Percentiles rank a stretch among this genome's conserved stretches.
Conservation (phyloP, 2,888 invertebrate genomes). For the Beris morrisii region DNA sequence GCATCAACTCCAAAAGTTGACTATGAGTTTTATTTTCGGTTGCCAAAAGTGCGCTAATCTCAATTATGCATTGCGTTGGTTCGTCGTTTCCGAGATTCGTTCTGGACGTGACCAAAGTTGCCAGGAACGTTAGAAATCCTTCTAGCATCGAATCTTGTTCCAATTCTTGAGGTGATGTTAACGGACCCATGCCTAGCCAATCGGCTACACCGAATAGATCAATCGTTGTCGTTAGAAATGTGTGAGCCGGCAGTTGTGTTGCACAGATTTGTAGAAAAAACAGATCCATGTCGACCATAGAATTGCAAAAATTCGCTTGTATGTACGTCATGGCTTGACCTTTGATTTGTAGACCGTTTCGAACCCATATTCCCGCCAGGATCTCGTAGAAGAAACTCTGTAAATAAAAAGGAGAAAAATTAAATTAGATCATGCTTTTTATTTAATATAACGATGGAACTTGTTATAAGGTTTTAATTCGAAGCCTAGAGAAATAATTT, state of each 20-base stretch:
- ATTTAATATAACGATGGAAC: too few relatives aligned
- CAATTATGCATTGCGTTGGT: constrained; percentile 73
- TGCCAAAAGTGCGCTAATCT: constrained; percentile 90
- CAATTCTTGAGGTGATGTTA: constrained; percentile 69
- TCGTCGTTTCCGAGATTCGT: constrained; percentile 75
- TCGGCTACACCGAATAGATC: constrained; percentile 90
- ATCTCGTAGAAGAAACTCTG: constrained; percentile 96
- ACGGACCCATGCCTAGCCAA: constrained; percentile 78
- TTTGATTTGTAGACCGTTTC: constrained; percentile 95
- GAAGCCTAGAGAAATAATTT: too few relatives aligned
- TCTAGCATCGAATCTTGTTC: constrained; percentile 94
- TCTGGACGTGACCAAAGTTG: constrained; percentile 82
- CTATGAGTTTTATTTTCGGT: constrained; percentile 96
- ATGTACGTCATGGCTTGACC: constrained; percentile 99
- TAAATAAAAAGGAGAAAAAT: constrained; percentile 39
- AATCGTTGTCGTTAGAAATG: constrained; percentile 82
- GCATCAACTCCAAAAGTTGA: constrained; percentile 92
- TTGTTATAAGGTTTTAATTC: background rate
- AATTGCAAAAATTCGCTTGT: constrained; percentile 98
- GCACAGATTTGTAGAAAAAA: constrained; percentile 94
- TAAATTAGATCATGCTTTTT: background rate
- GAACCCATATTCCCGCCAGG: constrained; percentile 90
- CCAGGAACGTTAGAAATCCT: constrained; percentile 87
- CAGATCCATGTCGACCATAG: constrained; percentile 96
- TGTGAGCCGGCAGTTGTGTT: constrained; percentile 81